These are phyloP conservation scores for Heliconius hermathena DNA, from an alignment of 1,140 invertebrate species.

Conservation along the genomic window DNA sequence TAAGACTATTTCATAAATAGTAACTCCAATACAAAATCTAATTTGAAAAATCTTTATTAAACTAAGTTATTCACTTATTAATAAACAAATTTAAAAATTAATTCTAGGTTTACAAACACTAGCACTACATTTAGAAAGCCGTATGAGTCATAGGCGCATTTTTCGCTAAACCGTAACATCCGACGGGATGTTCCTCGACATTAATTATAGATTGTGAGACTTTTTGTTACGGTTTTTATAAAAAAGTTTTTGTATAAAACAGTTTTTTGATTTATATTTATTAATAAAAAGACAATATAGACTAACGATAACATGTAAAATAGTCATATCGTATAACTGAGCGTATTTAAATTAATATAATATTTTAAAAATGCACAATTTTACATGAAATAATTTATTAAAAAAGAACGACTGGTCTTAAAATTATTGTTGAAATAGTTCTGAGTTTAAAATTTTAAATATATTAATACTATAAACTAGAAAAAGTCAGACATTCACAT, in stretches of 20 bases:
- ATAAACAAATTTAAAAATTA: not conserved
- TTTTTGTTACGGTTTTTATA: not conserved
- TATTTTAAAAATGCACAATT: too few species aligned
- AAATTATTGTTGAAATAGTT: not conserved
- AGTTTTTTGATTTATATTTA: not conserved
- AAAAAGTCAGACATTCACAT: not conserved
- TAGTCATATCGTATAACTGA: too few species aligned
- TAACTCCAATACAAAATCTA: not conserved
- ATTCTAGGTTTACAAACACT: not conserved
- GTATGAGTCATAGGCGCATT: conserved; percentile 68
- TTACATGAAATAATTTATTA: not conserved
- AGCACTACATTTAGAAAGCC: conserved; percentile 20
- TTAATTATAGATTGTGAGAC: conserved; percentile 1
- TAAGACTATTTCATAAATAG: not conserved
- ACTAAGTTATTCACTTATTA: not conserved
- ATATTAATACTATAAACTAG: not conserved
- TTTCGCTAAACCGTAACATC: conserved; percentile 59
- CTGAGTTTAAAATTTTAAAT: not conserved
- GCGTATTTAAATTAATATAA: too few species aligned
- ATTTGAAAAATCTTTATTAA: not conserved
- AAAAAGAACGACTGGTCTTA: not conserved
- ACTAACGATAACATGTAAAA: conserved; percentile 60
- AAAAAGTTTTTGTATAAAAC: not conserved
- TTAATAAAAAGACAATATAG: not conserved
- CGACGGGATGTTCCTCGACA: not conserved